Percentiles rank a stretch among this genome's conserved stretches.
Evolutionary conservation across 2,113 vertebrate genomes (phyloP).

Genomic region (Electrona antarctica): DNA sequence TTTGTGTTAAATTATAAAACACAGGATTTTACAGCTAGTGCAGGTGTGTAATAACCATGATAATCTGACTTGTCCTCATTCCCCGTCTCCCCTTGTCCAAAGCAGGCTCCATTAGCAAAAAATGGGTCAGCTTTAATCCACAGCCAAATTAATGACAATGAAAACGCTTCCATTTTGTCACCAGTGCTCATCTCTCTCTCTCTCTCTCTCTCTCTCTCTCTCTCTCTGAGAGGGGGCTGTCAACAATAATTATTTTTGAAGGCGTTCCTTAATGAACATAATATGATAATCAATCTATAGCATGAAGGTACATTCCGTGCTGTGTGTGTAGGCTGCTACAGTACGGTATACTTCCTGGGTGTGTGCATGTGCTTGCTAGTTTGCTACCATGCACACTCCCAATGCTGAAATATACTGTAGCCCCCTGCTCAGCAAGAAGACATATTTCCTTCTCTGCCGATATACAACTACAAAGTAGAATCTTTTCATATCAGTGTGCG

Average conservation of each 20-base stretch:
- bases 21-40: slow-evolving; percentile 1
- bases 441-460: slow-evolving; percentile 34
- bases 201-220: too few relatives aligned
- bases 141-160: slow-evolving; percentile 75
- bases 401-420: slow-evolving; percentile 36
- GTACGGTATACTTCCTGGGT: too few relatives aligned
- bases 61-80: slow-evolving; percentile 56
- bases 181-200: too few relatives aligned
- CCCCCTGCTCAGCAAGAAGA: slow-evolving; percentile 33
- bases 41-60: slow-evolving; percentile 44
- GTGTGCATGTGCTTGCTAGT: background rate
- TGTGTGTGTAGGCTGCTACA: too few relatives aligned
- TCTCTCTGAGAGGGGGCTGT: slow-evolving; percentile 39
- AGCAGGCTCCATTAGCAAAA: slow-evolving; percentile 69
- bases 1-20: too few relatives aligned
- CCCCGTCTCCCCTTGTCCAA: slow-evolving; percentile 59
- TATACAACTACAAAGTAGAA: slow-evolving; percentile 49
- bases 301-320: background rate
- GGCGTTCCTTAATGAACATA: slow-evolving; percentile 45
- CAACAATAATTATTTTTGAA: slow-evolving; percentile 66
- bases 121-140: slow-evolving; percentile 80
- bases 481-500: slow-evolving; percentile 37
- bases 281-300: slow-evolving; percentile 6
- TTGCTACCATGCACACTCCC: background rate
- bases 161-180: slow-evolving; percentile 70